phyloP scores from a whole-genome alignment of 2,113 vertebrate genomes.

The Amblyornis subalaris region DNA sequence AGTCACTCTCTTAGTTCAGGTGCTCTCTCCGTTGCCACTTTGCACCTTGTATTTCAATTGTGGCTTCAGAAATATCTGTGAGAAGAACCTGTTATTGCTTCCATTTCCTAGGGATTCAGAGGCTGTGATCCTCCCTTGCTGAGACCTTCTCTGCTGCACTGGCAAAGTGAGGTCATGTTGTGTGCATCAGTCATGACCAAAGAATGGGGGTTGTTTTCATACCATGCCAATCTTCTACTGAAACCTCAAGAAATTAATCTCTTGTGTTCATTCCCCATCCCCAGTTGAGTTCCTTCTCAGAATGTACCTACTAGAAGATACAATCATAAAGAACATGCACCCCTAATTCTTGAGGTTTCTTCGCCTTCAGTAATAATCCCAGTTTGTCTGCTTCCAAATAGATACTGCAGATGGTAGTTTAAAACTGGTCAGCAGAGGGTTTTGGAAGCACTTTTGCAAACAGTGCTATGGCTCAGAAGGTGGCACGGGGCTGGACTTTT shows the following conservation, averaged over 20 bases:
- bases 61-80: background rate
- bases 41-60: background rate
- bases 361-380: background rate
- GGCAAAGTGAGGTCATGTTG: background rate
- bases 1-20: background rate
- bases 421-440: background rate
- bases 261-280: background rate
- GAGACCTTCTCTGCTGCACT: background rate
- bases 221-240: background rate
- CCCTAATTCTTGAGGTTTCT: background rate
- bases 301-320: background rate
- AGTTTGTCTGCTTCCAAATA: background rate
- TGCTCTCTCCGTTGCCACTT: background rate
- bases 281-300: background rate
- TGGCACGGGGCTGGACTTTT: background rate
- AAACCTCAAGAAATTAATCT: background rate
- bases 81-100: background rate
- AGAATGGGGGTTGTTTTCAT: background rate
- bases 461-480: background rate
- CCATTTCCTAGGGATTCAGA: background rate
- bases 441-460: background rate
- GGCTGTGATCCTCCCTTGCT: background rate
- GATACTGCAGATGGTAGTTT: background rate
- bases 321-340: accelerated
- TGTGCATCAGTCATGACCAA: background rate